These are phyloP conservation scores for Cylas formicarius DNA, from an alignment of 1,140 invertebrate genomes.

Conservation along the genomic window DNA sequence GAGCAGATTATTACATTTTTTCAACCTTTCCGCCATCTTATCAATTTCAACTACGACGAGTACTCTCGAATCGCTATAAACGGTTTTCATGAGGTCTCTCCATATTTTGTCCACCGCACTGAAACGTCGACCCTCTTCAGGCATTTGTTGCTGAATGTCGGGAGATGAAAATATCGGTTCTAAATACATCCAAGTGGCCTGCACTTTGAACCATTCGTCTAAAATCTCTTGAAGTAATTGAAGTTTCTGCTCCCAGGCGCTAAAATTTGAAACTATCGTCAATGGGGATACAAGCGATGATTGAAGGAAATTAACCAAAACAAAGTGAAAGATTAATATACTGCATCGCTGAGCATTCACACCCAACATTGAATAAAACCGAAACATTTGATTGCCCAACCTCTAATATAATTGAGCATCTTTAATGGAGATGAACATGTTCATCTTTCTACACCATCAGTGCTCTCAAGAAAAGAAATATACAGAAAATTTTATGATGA, in stretches of 20 bases:
- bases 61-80: conserved; percentile 69
- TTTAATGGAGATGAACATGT: too few relatives aligned
- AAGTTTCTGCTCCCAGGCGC: conserved; percentile 72
- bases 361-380: too few relatives aligned
- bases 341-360: too few relatives aligned
- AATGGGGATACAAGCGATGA: not conserved
- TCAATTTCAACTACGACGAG: conserved; percentile 83
- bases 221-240: conserved; percentile 81
- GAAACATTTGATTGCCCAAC: not conserved
- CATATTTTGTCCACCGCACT: conserved; percentile 92
- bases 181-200: conserved; percentile 94
- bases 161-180: conserved; percentile 97
- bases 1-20: conserved; percentile 79
- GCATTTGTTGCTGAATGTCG: conserved; percentile 95
- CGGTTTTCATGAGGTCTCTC: conserved; percentile 90
- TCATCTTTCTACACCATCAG: too few relatives aligned
- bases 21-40: conserved; percentile 85
- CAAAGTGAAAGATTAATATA: too few relatives aligned
- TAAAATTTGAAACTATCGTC: conserved; percentile 32
- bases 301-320: too few relatives aligned
- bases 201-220: conserved; percentile 94
- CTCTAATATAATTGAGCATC: too few relatives aligned
- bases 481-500: too few relatives aligned
- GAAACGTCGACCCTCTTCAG: conserved; percentile 84
- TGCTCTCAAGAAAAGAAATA: too few relatives aligned